These are phyloP conservation scores for Speoplatyrhinus poulsoni DNA, from an alignment of 2,113 vertebrate genomes.

Conservation along the genomic window DNA sequence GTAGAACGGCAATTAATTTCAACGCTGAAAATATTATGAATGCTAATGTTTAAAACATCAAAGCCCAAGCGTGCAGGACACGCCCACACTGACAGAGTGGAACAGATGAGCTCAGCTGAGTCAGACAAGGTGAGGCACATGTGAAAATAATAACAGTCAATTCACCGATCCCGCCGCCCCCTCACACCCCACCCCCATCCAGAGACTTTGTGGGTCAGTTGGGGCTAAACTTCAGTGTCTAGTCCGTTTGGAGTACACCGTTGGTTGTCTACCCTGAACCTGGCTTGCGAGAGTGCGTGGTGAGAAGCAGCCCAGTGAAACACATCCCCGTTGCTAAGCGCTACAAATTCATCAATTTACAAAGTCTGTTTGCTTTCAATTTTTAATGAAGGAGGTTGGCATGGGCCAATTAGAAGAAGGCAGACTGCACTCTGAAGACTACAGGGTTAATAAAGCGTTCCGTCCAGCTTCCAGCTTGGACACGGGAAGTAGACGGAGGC, in stretches of 20 bases:
- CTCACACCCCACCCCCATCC: background rate
- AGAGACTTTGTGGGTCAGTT: slow-evolving; percentile 33
- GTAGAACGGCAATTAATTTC: slow-evolving; percentile 70
- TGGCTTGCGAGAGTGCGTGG: slow-evolving; percentile 1
- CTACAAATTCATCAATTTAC: slow-evolving; percentile 44
- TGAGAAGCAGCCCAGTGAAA: slow-evolving; percentile 20
- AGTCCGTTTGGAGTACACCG: slow-evolving; percentile 1
- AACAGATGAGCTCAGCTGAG: slow-evolving; percentile 70
- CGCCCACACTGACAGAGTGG: slow-evolving; percentile 65
- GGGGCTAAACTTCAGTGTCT: slow-evolving; percentile 25
- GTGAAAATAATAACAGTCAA: slow-evolving; percentile 61
- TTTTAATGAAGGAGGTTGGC: slow-evolving; percentile 41
- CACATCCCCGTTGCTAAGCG: slow-evolving; percentile 34
- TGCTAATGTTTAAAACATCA: slow-evolving; percentile 77
- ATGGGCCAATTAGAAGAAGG: slow-evolving; percentile 36
- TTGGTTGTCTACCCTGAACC: background rate
- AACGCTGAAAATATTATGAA: slow-evolving; percentile 76
- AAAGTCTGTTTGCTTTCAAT: slow-evolving; percentile 34
- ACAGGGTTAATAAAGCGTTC: slow-evolving; percentile 25
- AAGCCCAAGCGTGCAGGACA: slow-evolving; percentile 63
- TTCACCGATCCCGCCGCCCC: slow-evolving; percentile 51
- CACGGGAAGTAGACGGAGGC: slow-evolving; percentile 25
- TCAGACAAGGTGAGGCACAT: slow-evolving; percentile 67
- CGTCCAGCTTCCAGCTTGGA: slow-evolving; percentile 12
- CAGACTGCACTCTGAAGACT: slow-evolving; percentile 27